A percentile compares a stretch with the other conserved stretches of the same genome.
Evolutionary conservation across 2,113 vertebrate genomes (phyloP).

Genomic region (Ia io): DNA sequence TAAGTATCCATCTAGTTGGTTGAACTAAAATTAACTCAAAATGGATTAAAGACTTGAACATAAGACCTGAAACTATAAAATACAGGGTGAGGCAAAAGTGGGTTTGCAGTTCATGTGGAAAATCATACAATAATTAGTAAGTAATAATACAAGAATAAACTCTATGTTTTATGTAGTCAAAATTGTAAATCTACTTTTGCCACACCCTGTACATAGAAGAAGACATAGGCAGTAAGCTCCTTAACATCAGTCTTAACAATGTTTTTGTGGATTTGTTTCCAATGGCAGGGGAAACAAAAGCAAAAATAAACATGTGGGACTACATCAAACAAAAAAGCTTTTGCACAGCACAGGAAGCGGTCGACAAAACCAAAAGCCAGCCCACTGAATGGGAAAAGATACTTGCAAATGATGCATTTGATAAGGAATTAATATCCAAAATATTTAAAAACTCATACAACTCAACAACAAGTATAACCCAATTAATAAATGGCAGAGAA

Average conservation of each 20-base stretch:
- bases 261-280: background rate
- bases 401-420: background rate
- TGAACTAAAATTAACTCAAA: background rate
- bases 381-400: background rate
- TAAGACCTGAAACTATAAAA: background rate
- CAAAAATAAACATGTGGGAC: background rate
- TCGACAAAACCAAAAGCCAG: background rate
- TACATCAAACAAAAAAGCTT: background rate
- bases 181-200: too few species aligned
- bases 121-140: too few species aligned
- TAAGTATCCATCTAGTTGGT: background rate
- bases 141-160: too few species aligned
- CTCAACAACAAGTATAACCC: background rate
- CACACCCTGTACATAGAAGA: background rate
- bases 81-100: background rate
- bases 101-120: too few species aligned
- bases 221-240: background rate
- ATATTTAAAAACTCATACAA: background rate
- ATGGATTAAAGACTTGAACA: background rate
- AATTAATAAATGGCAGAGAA: background rate
- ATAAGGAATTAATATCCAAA: background rate
- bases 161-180: too few species aligned
- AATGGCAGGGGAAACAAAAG: background rate
- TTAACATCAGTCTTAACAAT: background rate
- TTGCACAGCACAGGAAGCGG: background rate